Evolutionary conservation across 2,797 vertebrate species (phyloP), one percentile per base, ranked within the genome.

Genomic region (Rousettus madagascariensis): DNA sequence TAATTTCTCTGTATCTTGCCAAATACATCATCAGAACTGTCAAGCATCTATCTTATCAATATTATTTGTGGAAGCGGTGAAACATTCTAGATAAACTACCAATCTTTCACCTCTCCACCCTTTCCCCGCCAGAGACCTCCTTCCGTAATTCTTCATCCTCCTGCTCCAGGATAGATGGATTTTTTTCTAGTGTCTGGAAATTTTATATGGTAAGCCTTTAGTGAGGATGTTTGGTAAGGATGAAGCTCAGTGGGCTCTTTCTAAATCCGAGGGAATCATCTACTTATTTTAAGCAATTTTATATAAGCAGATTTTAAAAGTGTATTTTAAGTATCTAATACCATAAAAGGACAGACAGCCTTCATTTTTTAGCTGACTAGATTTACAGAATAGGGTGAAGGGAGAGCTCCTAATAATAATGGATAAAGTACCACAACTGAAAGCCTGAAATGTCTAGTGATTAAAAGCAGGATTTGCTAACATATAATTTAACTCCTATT

Each of bases 111-210:
- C 0, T 4, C 6, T 9, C 17, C 4, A 1, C 17, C 5, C 51
- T 72, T 13, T 33, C 8, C 19, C 43, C 33, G 17, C 8, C 38
- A 11, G 82, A 90, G 28, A 75, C 28, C 26, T 53, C 26, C 38
- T 90, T 63, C 30, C 3, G 28, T 26, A 77, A 68, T 86, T 19
- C 30, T 87, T 85, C n/a, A 30, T 72, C 15, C 17, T 94, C 24
- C 51, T 87, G n/a, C 36, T 90, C 8, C 11, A 41, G 12, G 22
- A 2, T 55, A 26, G 51, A 55, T 17, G 72, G 30, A 43, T 92
- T 93, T 57, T 86, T 78, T 74, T 38, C 61, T 88, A 49, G 17
- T 82, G 17, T 78, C 43, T 95, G 78, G 63, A 79, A 85, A 85
- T 72, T 94, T 92, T 36, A 38, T 55, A 57, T 19, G n/a, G 78